Conservation (phyloP, 2,113 vertebrate genomes). For the Phalacrocorax brasilianus region DNA sequence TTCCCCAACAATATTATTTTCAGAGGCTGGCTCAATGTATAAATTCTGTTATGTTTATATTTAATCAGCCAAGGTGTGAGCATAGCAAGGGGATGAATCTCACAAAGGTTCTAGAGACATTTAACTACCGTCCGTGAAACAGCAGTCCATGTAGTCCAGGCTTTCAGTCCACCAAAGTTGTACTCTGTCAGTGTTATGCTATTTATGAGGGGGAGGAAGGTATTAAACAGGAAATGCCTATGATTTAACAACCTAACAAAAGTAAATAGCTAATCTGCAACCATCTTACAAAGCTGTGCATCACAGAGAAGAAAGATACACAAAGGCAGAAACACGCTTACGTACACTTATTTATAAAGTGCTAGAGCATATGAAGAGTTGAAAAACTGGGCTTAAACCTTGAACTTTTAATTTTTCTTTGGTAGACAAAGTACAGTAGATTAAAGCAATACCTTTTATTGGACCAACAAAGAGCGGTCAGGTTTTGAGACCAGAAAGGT, state of each 20-base stretch:
- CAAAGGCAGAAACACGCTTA: neutral
- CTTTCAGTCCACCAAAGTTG: neutral
- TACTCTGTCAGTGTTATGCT: neutral
- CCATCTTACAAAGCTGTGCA: neutral
- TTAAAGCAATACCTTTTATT: slow-evolving; percentile 59
- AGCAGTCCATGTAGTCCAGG: neutral
- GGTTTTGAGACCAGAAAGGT: slow-evolving; percentile 51
- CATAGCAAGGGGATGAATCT: neutral
- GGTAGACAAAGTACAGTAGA: slow-evolving; percentile 22
- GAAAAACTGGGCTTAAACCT: neutral
- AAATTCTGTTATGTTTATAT: neutral
- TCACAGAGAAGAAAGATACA: neutral
- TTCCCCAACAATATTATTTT: neutral
- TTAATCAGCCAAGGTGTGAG: neutral
- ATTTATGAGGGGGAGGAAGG: neutral
- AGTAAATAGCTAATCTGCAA: neutral
- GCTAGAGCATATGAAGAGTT: neutral
- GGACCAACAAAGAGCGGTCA: slow-evolving; percentile 36
- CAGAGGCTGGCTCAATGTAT: neutral
- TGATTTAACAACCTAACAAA: neutral
- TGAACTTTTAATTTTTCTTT: slow-evolving; percentile 54
- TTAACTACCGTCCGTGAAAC: neutral
- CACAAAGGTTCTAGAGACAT: neutral
- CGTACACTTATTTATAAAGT: neutral
- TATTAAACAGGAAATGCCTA: neutral